A percentile compares a stretch with the other conserved stretches of the same genome.
Conservation (phyloP, 2,888 invertebrate species). For the Pseudococcus jackbeardsleyi region DNA sequence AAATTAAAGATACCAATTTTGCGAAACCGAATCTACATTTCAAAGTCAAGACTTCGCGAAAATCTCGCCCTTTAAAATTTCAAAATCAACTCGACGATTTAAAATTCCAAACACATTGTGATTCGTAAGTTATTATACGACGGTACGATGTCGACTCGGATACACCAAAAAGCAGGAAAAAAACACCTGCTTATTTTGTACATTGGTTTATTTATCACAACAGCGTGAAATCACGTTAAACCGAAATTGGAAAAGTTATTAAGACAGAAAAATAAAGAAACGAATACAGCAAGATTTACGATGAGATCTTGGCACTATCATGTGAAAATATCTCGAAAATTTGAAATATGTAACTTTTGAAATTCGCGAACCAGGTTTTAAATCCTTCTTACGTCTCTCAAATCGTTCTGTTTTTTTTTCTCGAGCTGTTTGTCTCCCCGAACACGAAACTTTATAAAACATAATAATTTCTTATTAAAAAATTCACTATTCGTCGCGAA, state of each 20-base stretch:
- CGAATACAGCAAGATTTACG: background rate
- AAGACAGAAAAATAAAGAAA: background rate
- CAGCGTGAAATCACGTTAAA: background rate
- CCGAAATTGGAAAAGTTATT: constrained; percentile 20
- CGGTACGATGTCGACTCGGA: background rate
- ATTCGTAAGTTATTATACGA: background rate
- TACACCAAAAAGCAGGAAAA: background rate
- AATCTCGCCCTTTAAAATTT: too few relatives aligned
- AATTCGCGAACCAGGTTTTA: background rate
- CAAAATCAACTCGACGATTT: too few relatives aligned
- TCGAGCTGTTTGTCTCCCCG: background rate
- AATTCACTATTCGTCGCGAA: constrained; percentile 33
- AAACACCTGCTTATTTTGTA: background rate
- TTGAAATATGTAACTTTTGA: background rate
- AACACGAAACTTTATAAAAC: constrained; percentile 46
- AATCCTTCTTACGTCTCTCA: background rate
- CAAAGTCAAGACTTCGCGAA: too few relatives aligned
- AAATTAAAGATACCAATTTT: too few relatives aligned
- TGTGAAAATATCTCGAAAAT: background rate
- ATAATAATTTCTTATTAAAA: constrained; percentile 55
- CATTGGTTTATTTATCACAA: background rate
- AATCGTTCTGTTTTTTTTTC: background rate
- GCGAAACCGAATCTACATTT: too few relatives aligned
- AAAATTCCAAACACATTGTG: too few relatives aligned
- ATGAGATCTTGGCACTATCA: background rate